Conservation (phyloP, 2,888 invertebrate genomes). For the Xiphydria camelus region DNA sequence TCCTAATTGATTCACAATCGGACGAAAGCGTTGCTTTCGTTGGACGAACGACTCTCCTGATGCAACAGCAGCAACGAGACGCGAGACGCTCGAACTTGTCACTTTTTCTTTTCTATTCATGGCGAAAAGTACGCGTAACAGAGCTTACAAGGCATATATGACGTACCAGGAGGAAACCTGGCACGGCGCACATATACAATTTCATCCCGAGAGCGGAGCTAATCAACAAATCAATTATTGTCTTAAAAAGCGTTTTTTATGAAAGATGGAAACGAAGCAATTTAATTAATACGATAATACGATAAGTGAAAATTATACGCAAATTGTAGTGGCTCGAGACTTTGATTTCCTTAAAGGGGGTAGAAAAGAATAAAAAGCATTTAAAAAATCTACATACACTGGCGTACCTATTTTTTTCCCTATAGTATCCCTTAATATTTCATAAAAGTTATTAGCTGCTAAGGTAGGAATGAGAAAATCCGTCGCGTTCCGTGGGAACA, state of each 20-base stretch:
- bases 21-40: too few relatives aligned
- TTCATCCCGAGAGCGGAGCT: conserved; percentile 27
- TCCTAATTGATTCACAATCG: too few relatives aligned
- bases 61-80: too few relatives aligned
- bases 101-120: background rate
- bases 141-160: conserved; percentile 29
- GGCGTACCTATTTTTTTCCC: too few relatives aligned
- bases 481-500: too few relatives aligned
- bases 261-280: conserved; percentile 31
- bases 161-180: conserved; percentile 24
- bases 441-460: too few relatives aligned
- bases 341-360: conserved; percentile 49
- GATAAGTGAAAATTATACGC: conserved; percentile 46
- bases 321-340: conserved; percentile 53
- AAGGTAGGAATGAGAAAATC: too few relatives aligned
- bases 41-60: too few relatives aligned
- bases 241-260: conserved; percentile 41
- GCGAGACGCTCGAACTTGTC: too few relatives aligned
- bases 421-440: too few relatives aligned
- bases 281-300: conserved; percentile 29
- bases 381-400: too few relatives aligned
- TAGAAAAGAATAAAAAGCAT: conserved; percentile 51
- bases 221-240: conserved; percentile 21
- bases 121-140: conserved; percentile 26
- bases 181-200: conserved; percentile 21